These are phyloP conservation scores for Matsumyia berberina DNA, from an alignment of 2,888 invertebrate species.

Conservation along the genomic window DNA sequence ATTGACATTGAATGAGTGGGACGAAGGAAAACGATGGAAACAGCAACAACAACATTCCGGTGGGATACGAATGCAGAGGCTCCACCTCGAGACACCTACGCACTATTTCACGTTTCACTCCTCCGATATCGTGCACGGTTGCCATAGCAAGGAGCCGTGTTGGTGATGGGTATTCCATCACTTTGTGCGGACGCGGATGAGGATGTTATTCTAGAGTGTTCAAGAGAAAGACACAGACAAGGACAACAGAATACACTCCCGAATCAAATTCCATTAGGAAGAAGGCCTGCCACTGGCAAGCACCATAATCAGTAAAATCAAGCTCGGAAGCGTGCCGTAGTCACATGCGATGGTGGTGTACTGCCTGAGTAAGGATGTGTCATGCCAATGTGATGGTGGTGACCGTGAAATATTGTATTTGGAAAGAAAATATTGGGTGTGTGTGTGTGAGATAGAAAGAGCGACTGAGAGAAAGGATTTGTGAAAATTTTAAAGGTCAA, in stretches of 20 bases:
- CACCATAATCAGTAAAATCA: slow-evolving; percentile 48
- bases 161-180: slow-evolving; percentile 17
- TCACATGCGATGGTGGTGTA: slow-evolving; percentile 31
- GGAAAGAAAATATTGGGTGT: neutral
- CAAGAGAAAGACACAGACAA: slow-evolving; percentile 33
- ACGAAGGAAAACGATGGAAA: slow-evolving; percentile 24
- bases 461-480: slow-evolving; percentile 31
- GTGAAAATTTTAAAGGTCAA: slow-evolving; percentile 64
- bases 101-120: slow-evolving; percentile 56
- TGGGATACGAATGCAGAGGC: slow-evolving; percentile 46
- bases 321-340: neutral
- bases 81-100: slow-evolving; percentile 75
- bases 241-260: slow-evolving; percentile 16
- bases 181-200: slow-evolving; percentile 27
- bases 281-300: slow-evolving; percentile 17
- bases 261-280: slow-evolving; percentile 16
- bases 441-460: slow-evolving; percentile 29
- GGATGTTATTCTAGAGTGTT: slow-evolving; percentile 49
- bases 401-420: slow-evolving; percentile 34
- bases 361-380: slow-evolving; percentile 31
- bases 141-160: slow-evolving; percentile 21
- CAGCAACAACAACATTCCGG: slow-evolving; percentile 19
- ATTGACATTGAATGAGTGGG: slow-evolving; percentile 60
- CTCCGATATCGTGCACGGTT: slow-evolving; percentile 7
- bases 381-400: slow-evolving; percentile 27